A percentile compares a stretch with the other conserved stretches of the same genome.
These are phyloP conservation scores for Chrysocyon brachyurus DNA, from an alignment of 2,797 vertebrate species.

Conservation along the genomic window DNA sequence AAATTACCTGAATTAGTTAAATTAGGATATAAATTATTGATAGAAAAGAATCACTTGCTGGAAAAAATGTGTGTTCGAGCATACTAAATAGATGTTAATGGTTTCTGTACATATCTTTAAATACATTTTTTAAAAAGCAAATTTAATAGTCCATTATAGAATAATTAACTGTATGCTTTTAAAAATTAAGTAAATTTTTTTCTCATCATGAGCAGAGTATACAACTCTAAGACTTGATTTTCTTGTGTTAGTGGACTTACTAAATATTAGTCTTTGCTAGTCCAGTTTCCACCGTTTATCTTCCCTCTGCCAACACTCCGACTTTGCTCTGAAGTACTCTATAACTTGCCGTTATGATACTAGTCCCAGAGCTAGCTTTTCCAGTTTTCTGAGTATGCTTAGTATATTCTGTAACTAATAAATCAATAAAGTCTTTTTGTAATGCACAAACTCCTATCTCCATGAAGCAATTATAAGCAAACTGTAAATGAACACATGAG, in stretches of 20 bases:
- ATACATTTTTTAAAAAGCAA: slow-evolving; percentile 76
- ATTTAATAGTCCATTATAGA: slow-evolving; percentile 77
- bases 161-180: slow-evolving; percentile 83
- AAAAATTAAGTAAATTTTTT: slow-evolving; percentile 85
- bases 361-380: slow-evolving; percentile 83
- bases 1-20: slow-evolving; percentile 81
- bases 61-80: slow-evolving; percentile 12
- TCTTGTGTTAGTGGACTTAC: slow-evolving; percentile 88
- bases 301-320: slow-evolving; percentile 86
- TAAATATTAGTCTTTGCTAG: slow-evolving; percentile 90
- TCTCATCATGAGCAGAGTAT: slow-evolving; percentile 83
- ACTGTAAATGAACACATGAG: slow-evolving; percentile 88
- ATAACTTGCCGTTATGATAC: slow-evolving; percentile 86
- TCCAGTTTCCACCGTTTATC: slow-evolving; percentile 84
- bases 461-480: slow-evolving; percentile 90
- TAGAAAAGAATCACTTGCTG: slow-evolving; percentile 75
- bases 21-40: slow-evolving; percentile 84
- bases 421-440: slow-evolving; percentile 90
- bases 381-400: slow-evolving; percentile 87
- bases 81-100: slow-evolving; percentile 77
- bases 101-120: slow-evolving; percentile 80
- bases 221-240: slow-evolving; percentile 87
- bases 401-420: slow-evolving; percentile 89
- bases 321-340: slow-evolving; percentile 88
- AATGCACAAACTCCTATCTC: slow-evolving; percentile 89